These are phyloP conservation scores for Chamaea fasciata DNA, from an alignment of 2,113 vertebrate species.

Conservation along the genomic window DNA sequence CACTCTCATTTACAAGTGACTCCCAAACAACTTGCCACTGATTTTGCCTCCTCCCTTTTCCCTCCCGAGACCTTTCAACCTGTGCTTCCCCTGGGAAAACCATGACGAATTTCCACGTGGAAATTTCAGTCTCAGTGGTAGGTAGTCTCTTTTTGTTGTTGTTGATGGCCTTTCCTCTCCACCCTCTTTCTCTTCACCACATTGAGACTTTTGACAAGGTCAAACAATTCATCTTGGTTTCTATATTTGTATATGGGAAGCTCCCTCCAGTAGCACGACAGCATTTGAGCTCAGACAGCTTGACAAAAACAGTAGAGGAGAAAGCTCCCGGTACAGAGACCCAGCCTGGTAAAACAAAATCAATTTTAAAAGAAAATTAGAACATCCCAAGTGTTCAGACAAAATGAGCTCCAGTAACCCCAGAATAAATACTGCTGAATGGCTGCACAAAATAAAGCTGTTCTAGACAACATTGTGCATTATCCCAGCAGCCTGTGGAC, in stretches of 20 bases:
- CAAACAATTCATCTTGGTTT: slow-evolving; percentile 19
- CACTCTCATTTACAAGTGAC: not conserved
- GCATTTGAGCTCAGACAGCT: not conserved
- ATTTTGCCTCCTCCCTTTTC: slow-evolving; percentile 13
- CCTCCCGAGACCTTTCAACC: not conserved
- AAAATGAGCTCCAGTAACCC: not conserved
- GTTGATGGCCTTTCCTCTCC: slow-evolving; percentile 8
- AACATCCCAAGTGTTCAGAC: not conserved
- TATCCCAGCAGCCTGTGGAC: not conserved
- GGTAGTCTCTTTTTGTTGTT: not conserved
- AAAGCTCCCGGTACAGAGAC: not conserved
- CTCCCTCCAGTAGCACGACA: not conserved
- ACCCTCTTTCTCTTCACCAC: not conserved
- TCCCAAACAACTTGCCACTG: not conserved
- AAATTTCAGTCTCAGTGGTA: not conserved
- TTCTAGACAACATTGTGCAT: not conserved
- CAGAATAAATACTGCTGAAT: not conserved
- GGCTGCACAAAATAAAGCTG: not conserved
- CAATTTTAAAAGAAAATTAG: not conserved
- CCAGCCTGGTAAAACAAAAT: not conserved
- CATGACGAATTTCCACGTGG: slow-evolving; percentile 19
- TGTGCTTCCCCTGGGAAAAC: not conserved
- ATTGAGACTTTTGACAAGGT: slow-evolving; percentile 24
- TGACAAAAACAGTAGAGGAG: not conserved
- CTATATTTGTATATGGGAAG: slow-evolving; percentile 10